These are phyloP conservation scores for Cheirogaleus medius DNA, from an alignment of 2,113 vertebrate species.

Conservation along the genomic window DNA sequence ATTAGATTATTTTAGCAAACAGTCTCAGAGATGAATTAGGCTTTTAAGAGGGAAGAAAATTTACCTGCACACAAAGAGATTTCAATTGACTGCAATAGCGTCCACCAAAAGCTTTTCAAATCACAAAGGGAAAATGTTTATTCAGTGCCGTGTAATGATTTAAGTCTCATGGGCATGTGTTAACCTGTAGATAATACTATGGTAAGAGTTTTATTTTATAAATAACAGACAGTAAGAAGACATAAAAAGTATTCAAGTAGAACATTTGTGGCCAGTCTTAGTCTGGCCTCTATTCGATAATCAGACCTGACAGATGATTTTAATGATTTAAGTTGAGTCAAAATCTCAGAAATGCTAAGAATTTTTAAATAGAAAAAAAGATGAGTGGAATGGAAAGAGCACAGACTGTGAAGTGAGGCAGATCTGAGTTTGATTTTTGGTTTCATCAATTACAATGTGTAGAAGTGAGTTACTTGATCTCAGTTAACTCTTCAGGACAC, in stretches of 20 bases:
- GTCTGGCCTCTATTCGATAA: not conserved
- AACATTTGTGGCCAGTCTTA: not conserved
- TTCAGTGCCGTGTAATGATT: not conserved
- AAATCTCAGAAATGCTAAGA: not conserved
- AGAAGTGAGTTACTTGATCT: not conserved
- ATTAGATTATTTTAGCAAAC: not conserved
- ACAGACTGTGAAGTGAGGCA: not conserved
- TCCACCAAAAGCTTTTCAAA: not conserved
- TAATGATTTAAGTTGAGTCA: not conserved
- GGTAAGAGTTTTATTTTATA: not conserved
- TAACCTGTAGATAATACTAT: not conserved
- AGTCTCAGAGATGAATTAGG: not conserved
- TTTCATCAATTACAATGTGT: not conserved
- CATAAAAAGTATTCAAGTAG: not conserved
- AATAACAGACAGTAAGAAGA: not conserved
- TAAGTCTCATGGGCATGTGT: not conserved
- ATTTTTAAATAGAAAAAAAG: not conserved
- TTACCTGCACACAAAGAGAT: not conserved
- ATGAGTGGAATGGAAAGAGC: not conserved
- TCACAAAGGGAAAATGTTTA: not conserved
- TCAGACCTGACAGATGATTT: not conserved
- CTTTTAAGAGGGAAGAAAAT: slow-evolving; percentile 9
- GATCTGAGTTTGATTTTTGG: not conserved
- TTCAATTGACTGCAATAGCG: not conserved
- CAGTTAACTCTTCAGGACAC: not conserved